Evolutionary conservation across 1,140 invertebrate species (phyloP).

Genomic region (Dufourea novaeangliae): DNA sequence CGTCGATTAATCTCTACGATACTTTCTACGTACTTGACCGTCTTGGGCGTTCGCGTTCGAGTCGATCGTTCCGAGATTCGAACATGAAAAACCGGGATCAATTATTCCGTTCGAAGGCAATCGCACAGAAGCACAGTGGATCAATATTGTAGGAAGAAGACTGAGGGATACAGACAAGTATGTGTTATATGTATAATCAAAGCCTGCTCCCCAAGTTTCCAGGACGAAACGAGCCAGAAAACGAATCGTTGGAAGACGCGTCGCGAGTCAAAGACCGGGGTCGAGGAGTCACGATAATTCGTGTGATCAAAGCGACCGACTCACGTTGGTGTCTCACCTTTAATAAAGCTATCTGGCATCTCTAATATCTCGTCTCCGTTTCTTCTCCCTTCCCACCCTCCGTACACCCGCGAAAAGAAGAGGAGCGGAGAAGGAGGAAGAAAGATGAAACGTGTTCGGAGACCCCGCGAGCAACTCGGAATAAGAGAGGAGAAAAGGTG

Average conservation of each 20-base stretch:
- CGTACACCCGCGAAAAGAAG: slow-evolving; percentile 3
- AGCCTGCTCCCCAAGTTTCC: neutral
- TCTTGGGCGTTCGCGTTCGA: no score
- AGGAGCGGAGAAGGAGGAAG: neutral
- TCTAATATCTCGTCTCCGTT: slow-evolving; percentile 69
- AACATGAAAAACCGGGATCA: neutral
- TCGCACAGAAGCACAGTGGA: no score
- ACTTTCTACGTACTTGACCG: neutral
- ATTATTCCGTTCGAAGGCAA: no score
- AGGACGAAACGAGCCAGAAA: slow-evolving; percentile 19
- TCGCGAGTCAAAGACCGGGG: slow-evolving; percentile 15
- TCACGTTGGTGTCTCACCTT: slow-evolving; percentile 67
- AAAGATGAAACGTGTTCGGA: slow-evolving; percentile 4
- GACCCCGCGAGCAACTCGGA: slow-evolving; percentile 5
- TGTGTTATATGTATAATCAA: slow-evolving; percentile 19
- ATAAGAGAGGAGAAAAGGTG: slow-evolving; percentile 6
- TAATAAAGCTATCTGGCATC: slow-evolving; percentile 77
- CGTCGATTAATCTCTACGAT: neutral
- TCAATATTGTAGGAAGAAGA: no score
- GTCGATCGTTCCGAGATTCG: no score
- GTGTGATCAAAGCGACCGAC: slow-evolving; percentile 75
- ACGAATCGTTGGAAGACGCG: slow-evolving; percentile 5
- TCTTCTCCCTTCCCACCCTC: neutral
- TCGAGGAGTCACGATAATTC: slow-evolving; percentile 66
- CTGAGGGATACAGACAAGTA: no score